A percentile compares a stretch with the other conserved stretches of the same genome.
Conservation (phyloP, 2,113 vertebrate genomes). For the Microcebus jonahi region DNA sequence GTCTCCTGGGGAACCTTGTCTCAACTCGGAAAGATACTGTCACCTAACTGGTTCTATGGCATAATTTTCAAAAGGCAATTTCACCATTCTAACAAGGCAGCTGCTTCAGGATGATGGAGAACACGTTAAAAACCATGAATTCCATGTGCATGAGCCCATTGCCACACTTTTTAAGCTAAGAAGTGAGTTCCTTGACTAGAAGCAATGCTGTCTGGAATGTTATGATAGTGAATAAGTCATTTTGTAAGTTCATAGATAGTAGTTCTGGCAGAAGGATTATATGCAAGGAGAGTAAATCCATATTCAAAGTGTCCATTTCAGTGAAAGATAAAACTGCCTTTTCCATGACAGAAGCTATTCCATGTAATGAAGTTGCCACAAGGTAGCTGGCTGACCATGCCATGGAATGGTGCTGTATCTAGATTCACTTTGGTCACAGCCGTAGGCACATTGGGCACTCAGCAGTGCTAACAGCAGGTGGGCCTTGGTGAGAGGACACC, state of each 20-base stretch:
- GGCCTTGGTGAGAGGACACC: neutral
- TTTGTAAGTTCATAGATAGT: neutral
- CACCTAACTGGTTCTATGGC: neutral
- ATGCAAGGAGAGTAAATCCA: neutral
- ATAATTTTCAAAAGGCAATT: neutral
- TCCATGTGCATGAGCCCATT: neutral
- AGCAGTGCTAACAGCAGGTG: neutral
- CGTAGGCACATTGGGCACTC: neutral
- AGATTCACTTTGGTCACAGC: neutral
- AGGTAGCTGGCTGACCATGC: neutral
- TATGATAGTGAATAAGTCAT: neutral
- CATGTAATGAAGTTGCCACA: neutral
- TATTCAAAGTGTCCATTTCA: neutral
- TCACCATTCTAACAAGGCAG: neutral
- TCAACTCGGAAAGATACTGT: neutral
- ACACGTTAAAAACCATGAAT: neutral
- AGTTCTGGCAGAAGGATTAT: neutral
- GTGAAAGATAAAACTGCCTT: neutral
- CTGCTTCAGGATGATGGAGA: neutral
- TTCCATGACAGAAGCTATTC: neutral
- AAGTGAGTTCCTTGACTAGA: neutral
- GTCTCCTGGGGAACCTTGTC: neutral
- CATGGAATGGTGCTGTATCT: neutral
- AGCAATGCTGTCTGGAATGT: neutral
- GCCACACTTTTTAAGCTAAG: neutral